Evolutionary conservation across 37 sponge, comb jelly and placozoan genomes (phyloP).

Genomic region (Diacarnus erythraeanus): DNA sequence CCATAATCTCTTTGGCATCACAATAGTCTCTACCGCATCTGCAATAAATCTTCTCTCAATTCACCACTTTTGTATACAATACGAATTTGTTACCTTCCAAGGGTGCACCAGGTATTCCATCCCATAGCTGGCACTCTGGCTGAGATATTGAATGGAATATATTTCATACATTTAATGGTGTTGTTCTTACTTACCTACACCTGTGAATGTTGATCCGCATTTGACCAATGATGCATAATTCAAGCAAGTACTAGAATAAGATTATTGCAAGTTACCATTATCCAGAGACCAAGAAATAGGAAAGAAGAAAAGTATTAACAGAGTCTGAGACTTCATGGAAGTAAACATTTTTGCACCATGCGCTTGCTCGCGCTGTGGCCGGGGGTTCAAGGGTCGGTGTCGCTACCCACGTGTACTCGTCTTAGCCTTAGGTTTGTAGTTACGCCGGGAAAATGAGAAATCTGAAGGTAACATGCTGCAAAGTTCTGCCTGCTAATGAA

Average conservation of each 20-base stretch:
- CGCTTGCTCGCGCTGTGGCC: too few species aligned
- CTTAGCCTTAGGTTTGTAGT: too few species aligned
- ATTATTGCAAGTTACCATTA: not conserved
- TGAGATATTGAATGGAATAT: not conserved
- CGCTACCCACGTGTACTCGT: too few species aligned
- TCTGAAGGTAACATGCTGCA: conserved; percentile 29
- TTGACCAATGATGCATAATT: too few species aligned
- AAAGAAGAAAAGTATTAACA: not conserved
- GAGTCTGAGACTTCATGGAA: too few species aligned
- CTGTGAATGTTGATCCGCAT: too few species aligned
- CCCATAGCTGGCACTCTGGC: conserved; percentile 83
- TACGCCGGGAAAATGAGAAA: too few species aligned
- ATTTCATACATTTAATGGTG: too few species aligned
- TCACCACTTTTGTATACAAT: not conserved
- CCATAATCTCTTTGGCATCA: conserved; percentile 70
- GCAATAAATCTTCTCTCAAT: not conserved
- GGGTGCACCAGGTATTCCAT: conserved; percentile 92
- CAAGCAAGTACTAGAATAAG: too few species aligned
- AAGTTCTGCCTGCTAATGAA: conserved; percentile 12
- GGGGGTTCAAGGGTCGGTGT: too few species aligned
- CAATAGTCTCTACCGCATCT: conserved; percentile 84
- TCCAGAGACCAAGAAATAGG: not conserved
- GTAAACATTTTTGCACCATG: too few species aligned
- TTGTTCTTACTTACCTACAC: too few species aligned
- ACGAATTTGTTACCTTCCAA: conserved; percentile 39